These are phyloP conservation scores for Lissonota sp. DNA, from an alignment of 2,888 invertebrate genomes.

Conservation along the genomic window DNA sequence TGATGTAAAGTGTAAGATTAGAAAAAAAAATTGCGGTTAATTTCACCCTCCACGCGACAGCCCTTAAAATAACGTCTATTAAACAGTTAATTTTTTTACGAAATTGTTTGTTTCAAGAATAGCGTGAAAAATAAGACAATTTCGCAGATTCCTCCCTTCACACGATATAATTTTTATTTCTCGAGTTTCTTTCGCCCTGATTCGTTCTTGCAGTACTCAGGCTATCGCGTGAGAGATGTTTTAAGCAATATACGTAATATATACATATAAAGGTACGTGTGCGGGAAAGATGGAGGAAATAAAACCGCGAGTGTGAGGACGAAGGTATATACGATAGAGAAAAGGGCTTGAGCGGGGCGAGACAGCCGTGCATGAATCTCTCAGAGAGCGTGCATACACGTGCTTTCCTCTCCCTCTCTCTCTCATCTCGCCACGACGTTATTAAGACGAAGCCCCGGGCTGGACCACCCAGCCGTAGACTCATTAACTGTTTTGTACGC, in stretches of 20 bases:
- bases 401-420: constrained; percentile 73
- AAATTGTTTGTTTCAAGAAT: too few species aligned
- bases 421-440: constrained; percentile 79
- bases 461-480: constrained; percentile 83
- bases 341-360: constrained; percentile 46
- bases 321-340: constrained; percentile 51
- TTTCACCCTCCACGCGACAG: too few species aligned
- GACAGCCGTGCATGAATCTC: constrained; percentile 46
- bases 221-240: constrained; percentile 49
- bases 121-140: too few species aligned
- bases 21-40: too few species aligned
- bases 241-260: constrained; percentile 5
- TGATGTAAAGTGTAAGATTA: too few species aligned
- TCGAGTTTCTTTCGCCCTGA: neutral
- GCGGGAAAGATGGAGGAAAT: constrained; percentile 44
- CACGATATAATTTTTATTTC: too few species aligned
- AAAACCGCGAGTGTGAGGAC: constrained; percentile 44
- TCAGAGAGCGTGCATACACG: constrained; percentile 65
- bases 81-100: too few species aligned
- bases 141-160: too few species aligned
- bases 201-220: constrained; percentile 20
- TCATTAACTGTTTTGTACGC: constrained; percentile 83
- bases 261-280: neutral
- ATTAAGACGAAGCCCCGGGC: constrained; percentile 82
- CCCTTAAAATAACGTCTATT: too few species aligned